Evolutionary conservation across 1,140 invertebrate genomes (phyloP).

Genomic region (Aphelenchoides fujianensis): DNA sequence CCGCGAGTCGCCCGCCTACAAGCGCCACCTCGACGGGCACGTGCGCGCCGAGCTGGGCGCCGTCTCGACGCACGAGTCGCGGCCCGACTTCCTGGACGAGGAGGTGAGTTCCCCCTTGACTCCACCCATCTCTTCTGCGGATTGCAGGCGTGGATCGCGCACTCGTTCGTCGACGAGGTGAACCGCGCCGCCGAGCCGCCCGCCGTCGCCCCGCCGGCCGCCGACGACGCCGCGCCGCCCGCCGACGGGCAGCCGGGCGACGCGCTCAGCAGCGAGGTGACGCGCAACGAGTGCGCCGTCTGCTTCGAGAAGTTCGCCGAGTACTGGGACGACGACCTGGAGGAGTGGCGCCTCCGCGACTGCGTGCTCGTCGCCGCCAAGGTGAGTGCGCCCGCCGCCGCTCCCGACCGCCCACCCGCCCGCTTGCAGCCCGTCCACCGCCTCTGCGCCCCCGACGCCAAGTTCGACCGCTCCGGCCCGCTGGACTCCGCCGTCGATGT

Average conservation of each 20-base stretch:
- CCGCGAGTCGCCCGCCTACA: conserved; percentile 38
- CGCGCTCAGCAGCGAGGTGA: conserved; percentile 16
- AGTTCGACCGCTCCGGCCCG: neutral
- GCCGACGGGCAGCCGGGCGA: neutral
- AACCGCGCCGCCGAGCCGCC: conserved; percentile 22
- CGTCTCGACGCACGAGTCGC: neutral
- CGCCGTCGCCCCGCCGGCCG: conserved; percentile 13
- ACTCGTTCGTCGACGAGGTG: conserved; percentile 41
- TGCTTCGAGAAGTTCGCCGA: conserved; percentile 58
- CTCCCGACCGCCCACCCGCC: neutral
- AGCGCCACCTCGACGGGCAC: conserved; percentile 55
- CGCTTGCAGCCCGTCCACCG: neutral
- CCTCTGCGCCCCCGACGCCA: neutral
- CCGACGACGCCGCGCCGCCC: neutral
- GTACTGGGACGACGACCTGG: conserved; percentile 57
- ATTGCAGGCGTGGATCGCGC: conserved; percentile 47
- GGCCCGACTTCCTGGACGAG: neutral
- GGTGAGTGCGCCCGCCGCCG: conserved; percentile 10
- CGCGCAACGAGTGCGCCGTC: conserved; percentile 50
- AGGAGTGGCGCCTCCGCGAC: conserved; percentile 51
- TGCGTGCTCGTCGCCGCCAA: conserved; percentile 38
- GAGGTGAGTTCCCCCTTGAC: neutral
- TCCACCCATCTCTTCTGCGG: neutral
- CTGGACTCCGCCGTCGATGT: neutral
- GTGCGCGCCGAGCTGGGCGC: conserved; percentile 37